Base-by-base conservation (phyloP, 1,140 invertebrate species). In the Coenobita brevimanus region DNA sequence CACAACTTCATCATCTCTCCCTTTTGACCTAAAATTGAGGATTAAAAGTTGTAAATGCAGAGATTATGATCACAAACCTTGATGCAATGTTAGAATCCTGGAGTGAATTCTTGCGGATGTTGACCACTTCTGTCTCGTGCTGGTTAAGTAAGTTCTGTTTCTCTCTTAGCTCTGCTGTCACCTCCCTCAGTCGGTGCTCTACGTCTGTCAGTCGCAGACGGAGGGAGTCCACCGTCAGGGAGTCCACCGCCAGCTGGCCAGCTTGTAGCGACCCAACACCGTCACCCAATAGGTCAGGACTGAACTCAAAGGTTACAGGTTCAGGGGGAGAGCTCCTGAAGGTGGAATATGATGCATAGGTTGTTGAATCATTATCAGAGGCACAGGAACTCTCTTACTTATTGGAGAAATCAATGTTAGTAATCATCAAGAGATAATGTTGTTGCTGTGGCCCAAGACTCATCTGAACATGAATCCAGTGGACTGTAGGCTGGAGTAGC, bases 171-270 rank as follows among this genome's bases (percentile, higher is more conserved):
- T 91, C 88, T 17, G 71, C 88, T 30, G 92, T 91, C 21, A 91
- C 95, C 60, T 96, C 95, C 91, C 95, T 95, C 33, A 97, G 93
- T 33, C 94, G 93, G 21, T 93, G 93, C 92, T 97, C 97, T 67
- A 98, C 92, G 89, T 98, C 97, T 1, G 93, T 94, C 46, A 97
- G 92, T 89, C 96, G 96, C 83, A 94, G 95, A 89, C 96, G 94
- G 50, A 98, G 92, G 95, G 96, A 97, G 90, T 97, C 97, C 54
- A 97, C 95, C 0, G 97, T 98, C 17, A 97, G 94, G 92, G 98
- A 98, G 92, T 99, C 97, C 0, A 98, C 96, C 0, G 97, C 97
- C 62, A 99, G 92, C 91, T 96, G 95, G 92, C 97, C 97, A 8
- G 96, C 95, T 90, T 95, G 94, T 24, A 97, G 93, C 92, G 96